Base-by-base conservation (phyloP, 2,888 invertebrate genomes). In the Cerceris ruficornis region DNA sequence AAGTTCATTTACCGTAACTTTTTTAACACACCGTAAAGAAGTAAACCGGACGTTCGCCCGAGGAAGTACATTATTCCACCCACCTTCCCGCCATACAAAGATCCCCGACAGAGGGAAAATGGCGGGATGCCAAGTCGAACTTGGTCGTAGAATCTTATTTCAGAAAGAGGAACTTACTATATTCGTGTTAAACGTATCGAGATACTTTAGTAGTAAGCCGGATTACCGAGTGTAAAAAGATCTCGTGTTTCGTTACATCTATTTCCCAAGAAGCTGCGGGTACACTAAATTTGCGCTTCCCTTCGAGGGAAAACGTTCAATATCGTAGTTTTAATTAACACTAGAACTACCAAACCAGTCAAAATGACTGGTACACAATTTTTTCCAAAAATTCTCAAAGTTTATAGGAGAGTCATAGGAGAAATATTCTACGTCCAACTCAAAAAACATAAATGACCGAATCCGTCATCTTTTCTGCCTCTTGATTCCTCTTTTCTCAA, bases 111-210 rank as follows among this genome's bases (percentile, higher is more conserved):
- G 69, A 72, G 75, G 73, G 81, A 76, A 80, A 66, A 62, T 82
- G 84, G 84, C 84, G 73, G 58, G 7, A 46, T 59, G 84, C 84
- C 84, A 84, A 75, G 69, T 77, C 60, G 69, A 72, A 82, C 78
- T 72, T 80, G 58, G 57, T 68, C 69, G 75, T 68, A 64, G 74
- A 70, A 75, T 82, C 67, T 75, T 75, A 75, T 69, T 74, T 67
- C 41, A 58, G 58, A 69, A 70, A 77, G 73, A 73, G 49, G 77
- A 70, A 67, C 41, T 69, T 55, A 55, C 43, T 62, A 50, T 57
- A 52, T 58, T 43, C 60, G 42, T 50, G 73, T 67, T 64, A 52
- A 70, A 74, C 69, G 75, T 68, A 76, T 73, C 54, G 69, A 69
- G 69, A 58, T 69, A 73, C 17, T 69, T 69, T 66, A 46, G 68